Evolutionary conservation across 2,888 invertebrate species (phyloP).

Genomic region (Cynaeus angustus): DNA sequence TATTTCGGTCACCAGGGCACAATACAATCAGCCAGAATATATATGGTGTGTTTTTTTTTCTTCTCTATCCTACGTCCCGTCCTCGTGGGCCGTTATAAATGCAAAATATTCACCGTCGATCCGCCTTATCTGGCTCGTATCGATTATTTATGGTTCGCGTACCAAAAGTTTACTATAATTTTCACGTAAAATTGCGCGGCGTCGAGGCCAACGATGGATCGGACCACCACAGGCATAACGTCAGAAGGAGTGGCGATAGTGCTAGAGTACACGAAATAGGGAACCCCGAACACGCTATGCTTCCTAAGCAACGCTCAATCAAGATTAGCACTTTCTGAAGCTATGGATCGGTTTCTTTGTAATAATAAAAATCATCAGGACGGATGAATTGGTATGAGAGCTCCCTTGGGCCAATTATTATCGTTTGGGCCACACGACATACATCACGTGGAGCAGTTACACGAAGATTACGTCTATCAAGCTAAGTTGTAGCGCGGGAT

Average conservation of each 20-base stretch:
- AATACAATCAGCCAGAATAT: conserved; percentile 55
- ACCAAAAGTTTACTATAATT: conserved; percentile 48
- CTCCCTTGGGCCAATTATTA: conserved; percentile 15
- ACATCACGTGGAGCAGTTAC: conserved; percentile 36
- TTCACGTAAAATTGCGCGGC: conserved; percentile 24
- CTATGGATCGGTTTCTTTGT: conserved; percentile 1
- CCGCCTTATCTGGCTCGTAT: conserved; percentile 44
- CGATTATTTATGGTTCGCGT: conserved; percentile 49
- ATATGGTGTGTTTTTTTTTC: conserved; percentile 25
- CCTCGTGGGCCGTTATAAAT: conserved; percentile 48
- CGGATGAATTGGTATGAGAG: not conserved
- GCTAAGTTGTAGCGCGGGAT: conserved; percentile 36
- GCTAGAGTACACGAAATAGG: conserved; percentile 38
- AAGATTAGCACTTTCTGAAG: conserved; percentile 36
- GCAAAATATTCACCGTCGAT: conserved; percentile 46
- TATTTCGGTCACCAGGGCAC: conserved; percentile 57
- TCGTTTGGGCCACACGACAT: conserved; percentile 30
- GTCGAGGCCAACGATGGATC: conserved; percentile 22
- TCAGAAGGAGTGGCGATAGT: conserved; percentile 42
- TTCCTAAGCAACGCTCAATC: conserved; percentile 44
- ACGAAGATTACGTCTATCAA: conserved; percentile 44
- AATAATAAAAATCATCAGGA: not conserved
- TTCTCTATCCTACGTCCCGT: conserved; percentile 23
- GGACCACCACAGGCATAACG: conserved; percentile 35
- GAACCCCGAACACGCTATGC: conserved; percentile 41